These are phyloP conservation scores for Ceratina australensis DNA, from an alignment of 1,140 invertebrate species.

Conservation along the genomic window DNA sequence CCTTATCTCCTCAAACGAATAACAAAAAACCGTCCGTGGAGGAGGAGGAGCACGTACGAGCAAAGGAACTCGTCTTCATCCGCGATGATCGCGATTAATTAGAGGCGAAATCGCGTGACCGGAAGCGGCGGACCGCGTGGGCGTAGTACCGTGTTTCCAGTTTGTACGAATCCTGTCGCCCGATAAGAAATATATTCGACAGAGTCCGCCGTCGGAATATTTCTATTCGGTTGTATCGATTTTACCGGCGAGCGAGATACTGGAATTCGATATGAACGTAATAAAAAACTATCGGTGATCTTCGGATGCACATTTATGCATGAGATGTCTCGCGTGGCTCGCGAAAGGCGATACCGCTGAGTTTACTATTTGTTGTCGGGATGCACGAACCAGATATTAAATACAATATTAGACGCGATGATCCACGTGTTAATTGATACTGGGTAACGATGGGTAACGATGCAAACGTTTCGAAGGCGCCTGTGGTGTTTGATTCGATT, in stretches of 20 bases:
- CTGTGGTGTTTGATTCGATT: background rate
- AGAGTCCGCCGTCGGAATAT: background rate
- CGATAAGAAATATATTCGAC: conserved; percentile 19
- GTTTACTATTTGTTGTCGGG: too few species aligned
- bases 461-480: background rate
- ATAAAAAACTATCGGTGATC: too few species aligned
- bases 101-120: conserved; percentile 56
- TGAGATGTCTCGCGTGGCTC: background rate
- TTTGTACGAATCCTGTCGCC: conserved; percentile 19
- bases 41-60: background rate
- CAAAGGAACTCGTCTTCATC: background rate
- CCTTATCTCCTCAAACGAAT: conserved; percentile 10
- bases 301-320: background rate
- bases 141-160: conserved; percentile 42
- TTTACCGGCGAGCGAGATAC: too few species aligned
- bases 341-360: too few species aligned
- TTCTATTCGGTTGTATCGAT: background rate
- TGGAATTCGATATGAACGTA: too few species aligned
- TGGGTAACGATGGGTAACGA: background rate
- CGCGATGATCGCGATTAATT: conserved; percentile 48
- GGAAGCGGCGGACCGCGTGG: conserved; percentile 51
- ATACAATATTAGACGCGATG: too few species aligned
- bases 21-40: background rate
- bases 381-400: too few species aligned
- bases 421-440: too few species aligned